A percentile compares a stretch with the other conserved stretches of the same genome.
phyloP scores from a whole-genome alignment of 2,797 vertebrate species.

The Euphonia xanthogaster region DNA sequence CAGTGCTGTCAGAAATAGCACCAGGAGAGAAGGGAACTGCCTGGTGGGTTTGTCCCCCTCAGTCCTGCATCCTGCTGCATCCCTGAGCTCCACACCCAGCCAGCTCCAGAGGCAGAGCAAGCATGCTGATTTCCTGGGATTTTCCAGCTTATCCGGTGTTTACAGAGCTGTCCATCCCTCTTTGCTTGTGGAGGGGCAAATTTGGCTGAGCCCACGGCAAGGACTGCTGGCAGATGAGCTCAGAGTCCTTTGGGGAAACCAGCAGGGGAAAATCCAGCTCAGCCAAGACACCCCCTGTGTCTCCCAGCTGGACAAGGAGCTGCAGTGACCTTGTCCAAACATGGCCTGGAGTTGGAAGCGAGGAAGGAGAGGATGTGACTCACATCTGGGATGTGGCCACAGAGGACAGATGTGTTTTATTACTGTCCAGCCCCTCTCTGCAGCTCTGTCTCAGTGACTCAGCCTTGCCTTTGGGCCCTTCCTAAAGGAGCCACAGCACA shows the following conservation, averaged over 20 bases:
- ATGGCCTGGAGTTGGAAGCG: not conserved
- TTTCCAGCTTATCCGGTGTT: not conserved
- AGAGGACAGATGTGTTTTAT: conserved; percentile 13
- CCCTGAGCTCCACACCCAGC: rapidly evolving
- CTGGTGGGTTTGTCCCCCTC: rapidly evolving
- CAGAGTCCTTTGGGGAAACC: not conserved
- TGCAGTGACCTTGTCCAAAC: not conserved
- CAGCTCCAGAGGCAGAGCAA: not conserved
- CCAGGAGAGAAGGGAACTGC: not conserved
- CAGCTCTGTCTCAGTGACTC: not conserved
- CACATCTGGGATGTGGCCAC: conserved; percentile 1
- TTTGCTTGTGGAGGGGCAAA: not conserved
- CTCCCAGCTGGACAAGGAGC: not conserved
- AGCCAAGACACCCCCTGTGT: not conserved
- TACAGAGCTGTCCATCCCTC: not conserved
- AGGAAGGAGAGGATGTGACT: conserved; percentile 12
- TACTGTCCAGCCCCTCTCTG: not conserved
- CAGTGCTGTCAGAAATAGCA: not conserved
- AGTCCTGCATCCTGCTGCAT: not conserved
- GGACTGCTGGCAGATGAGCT: not conserved
- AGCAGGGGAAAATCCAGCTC: not conserved
- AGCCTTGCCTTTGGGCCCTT: conserved; percentile 21
- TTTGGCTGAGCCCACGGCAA: not conserved
- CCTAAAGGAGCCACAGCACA: not conserved
- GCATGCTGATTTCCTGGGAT: not conserved